Base-by-base conservation (phyloP, 2,797 vertebrate species). In the Tokudaia tokunoshimensis region DNA sequence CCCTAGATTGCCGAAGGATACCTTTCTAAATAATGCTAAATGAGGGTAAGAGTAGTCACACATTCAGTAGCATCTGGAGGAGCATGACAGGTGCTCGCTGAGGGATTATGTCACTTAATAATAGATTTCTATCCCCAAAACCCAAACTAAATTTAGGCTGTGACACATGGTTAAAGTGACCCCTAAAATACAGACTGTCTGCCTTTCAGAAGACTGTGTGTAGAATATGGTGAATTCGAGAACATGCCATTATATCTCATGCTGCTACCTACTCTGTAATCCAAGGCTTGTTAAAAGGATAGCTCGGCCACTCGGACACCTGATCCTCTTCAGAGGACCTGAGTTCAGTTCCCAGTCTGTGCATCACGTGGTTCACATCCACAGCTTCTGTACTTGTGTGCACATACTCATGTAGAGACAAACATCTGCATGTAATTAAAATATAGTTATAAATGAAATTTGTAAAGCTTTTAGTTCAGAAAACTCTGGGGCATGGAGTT, bases 171-270 rank as follows among this genome's bases (percentile, higher is more conserved):
- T 7, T 14, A 37, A 59, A 74, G n/a, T 22, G 0, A 50, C 11
- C 6, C 31, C 63, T 84, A n/a, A 85, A 31, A 8, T 15, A 0
- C 8, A 47, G 84, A 29, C 2, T 13, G 0, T 50, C 52, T 2
- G 0, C 15, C 24, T 17, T 1, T 0, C 1, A 1, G 57, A 67
- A 29, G 47, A 50, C 34, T 22, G 22, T 26, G 1, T 9, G 11
- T 59, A 47, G 19, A 37, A 20, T 2, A 44, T 12, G 13, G 63
- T 1, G 3, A 57, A 44, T 3, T 0, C 65, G 37, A 34, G 72
- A 63, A 12, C 2, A 17, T 13, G 47, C 9, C 10, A 0, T 4
- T 22, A 1, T 24, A 0, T 22, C 4, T 11, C n/a, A 31, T 31
- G 14, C 34, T 15, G 1, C 55, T 10, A 3, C 29, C 47, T 0